A percentile compares a stretch with the other conserved stretches of the same genome.
These are phyloP conservation scores for Eugnorisma glareosa DNA, from an alignment of 2,888 invertebrate genomes.

Conservation along the genomic window DNA sequence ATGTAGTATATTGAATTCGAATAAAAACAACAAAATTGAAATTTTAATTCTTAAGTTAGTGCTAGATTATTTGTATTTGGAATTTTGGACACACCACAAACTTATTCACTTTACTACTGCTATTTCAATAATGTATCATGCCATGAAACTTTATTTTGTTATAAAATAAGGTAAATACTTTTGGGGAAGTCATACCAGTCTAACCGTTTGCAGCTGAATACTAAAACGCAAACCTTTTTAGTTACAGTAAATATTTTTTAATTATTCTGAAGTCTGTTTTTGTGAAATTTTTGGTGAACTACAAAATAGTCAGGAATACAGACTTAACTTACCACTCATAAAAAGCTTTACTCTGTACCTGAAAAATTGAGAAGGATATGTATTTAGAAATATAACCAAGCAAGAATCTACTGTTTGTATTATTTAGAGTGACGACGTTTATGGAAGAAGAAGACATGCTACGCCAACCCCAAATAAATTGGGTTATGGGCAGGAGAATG, in stretches of 20 bases:
- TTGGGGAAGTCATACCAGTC: background rate
- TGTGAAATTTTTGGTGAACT: background rate
- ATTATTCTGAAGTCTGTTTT: background rate
- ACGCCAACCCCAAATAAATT: no score
- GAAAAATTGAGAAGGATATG: background rate
- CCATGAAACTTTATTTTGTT: constrained; percentile 2
- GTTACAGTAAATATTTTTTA: background rate
- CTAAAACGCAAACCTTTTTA: background rate
- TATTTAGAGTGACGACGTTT: no score
- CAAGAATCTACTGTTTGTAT: background rate
- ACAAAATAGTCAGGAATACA: background rate
- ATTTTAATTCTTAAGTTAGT: background rate
- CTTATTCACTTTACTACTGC: background rate
- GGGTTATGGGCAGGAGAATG: no score
- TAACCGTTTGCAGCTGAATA: background rate
- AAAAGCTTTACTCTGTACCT: background rate
- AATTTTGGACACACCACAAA: background rate
- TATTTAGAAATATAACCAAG: background rate
- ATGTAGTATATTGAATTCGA: background rate
- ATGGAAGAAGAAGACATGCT: no score
- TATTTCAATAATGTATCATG: background rate
- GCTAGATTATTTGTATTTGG: background rate
- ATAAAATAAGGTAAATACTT: background rate
- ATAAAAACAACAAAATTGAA: background rate
- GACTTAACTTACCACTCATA: no score